These are phyloP conservation scores for Emydocephalus ijimae DNA, from an alignment of 2,113 vertebrate species.

Conservation along the genomic window DNA sequence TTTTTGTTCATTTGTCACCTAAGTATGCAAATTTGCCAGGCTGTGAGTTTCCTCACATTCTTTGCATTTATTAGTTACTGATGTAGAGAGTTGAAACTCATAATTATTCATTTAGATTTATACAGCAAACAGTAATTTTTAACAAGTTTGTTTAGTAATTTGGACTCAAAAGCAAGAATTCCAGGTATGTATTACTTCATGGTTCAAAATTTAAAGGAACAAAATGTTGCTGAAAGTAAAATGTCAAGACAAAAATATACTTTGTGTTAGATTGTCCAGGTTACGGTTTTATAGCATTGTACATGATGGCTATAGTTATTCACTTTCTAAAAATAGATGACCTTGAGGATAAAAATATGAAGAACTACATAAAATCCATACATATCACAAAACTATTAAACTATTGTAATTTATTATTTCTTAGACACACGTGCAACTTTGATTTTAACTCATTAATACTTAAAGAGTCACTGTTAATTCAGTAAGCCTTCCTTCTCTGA, in stretches of 20 bases:
- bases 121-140: constrained; percentile 16
- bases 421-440: neutral
- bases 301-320: constrained; percentile 49
- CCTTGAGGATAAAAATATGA: neutral
- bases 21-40: neutral
- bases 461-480: neutral
- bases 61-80: constrained; percentile 34
- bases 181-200: constrained; percentile 33
- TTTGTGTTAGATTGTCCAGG: constrained; percentile 52
- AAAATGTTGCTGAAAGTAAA: constrained; percentile 44
- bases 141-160: constrained; percentile 43
- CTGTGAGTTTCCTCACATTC: neutral
- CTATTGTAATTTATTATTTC: neutral
- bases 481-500: neutral
- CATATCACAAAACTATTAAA: neutral
- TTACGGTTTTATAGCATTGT: constrained; percentile 44
- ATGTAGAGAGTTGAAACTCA: constrained; percentile 9
- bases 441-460: neutral
- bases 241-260: constrained; percentile 44
- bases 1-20: constrained; percentile 20
- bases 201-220: constrained; percentile 46
- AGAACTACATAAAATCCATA: neutral
- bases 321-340: constrained; percentile 27
- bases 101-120: constrained; percentile 35
- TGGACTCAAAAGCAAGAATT: constrained; percentile 20